Evolutionary conservation across 2,888 invertebrate species (phyloP), one percentile per base, ranked within the genome.

Genomic region (Tinea pellionella): DNA sequence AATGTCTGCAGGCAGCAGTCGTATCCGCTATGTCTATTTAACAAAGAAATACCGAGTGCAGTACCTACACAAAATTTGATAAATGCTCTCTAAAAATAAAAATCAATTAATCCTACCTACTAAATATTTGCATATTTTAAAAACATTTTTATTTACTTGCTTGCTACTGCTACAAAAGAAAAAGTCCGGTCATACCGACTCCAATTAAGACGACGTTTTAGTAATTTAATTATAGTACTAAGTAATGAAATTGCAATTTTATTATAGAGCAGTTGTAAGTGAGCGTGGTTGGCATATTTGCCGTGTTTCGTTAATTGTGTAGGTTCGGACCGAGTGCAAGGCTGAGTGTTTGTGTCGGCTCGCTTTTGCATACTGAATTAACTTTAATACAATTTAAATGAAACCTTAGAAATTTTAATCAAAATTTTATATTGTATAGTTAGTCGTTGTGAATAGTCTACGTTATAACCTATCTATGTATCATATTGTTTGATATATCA

Each of bases 201-300:
- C 75, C 79, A 78, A 80, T 80, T 80, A 80, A 72, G 72, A 70
- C 64, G 67, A 73, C 73, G 67, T 74, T 79, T 68, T 72, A 71
- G 74, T 72, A 71, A 77, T 75, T 78, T 78, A 77, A 80, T 80
- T 72, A 67, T 68, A 67, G 67, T 72, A 73, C 74, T 73, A 77
- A 70, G 77, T 68, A 71, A 81, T 85, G 77, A 83, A 82, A 76
- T 70, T 63, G 70, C 68, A 64, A 75, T 74, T 84, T 86, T 85
- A 85, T 75, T 79, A 66, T 75, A 74, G 73, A 73, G 73, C 72
- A 72, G 71, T 69, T 77, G n/a, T 74, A 77, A 79, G 78, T 80
- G 74, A 73, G 67, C 67, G 65, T 30, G 41, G 42, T 64, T 65
- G 65, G 71, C 68, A 71, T 73, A 75, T 77, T 77, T 74, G 69